Base-by-base conservation (phyloP, 2,113 vertebrate species). In the Nerophis ophidion region DNA sequence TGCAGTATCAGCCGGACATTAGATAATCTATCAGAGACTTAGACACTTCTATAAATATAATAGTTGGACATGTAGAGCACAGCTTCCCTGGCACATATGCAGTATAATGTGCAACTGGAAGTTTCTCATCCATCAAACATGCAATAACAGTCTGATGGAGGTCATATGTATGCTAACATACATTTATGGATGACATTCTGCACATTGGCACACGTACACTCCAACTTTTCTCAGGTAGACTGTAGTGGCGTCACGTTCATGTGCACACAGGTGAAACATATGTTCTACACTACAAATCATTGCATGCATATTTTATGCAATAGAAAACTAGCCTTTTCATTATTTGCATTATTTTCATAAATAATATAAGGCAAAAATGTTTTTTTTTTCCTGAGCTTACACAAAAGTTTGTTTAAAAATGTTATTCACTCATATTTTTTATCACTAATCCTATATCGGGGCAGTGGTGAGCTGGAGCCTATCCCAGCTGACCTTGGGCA, bases 41-140 rank as follows among this genome's bases (percentile, higher is more conserved):
- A 6, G 10, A 48, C 52, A 40, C 57, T 42, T 61, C 2, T 13
- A 47, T 49, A 45, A 60, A 67, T 65, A 40, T 19, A 8, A 61
- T 7, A 62, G 45, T 38, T 34, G 38, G 19, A 52, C 14, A 47
- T 59, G 44, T 53, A 44, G 5, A 62, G 48, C 45, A 17, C 36
- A 15, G 12, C 16, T 38, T 35, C 40, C 3, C 5, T 16, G 14
- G 40, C 45, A 49, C 48, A 45, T 35, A 54, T 7, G 1, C 26
- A 26, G 26, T 26, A 45, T 45, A 15, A 65, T 33, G 17, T 38
- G 38, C 26, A 7, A 48, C n/a, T 16, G 16, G 34, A 14, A 54
- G 48, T 4, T 47, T 13, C 47, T 57, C 17, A 17, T 42, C 38
- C 42, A 58, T 33, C 16, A 36, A 48, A 66, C 5, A 35, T 49